Conservation (phyloP, 2,888 invertebrate genomes). For the Hydrotaea cyrtoneurina region DNA sequence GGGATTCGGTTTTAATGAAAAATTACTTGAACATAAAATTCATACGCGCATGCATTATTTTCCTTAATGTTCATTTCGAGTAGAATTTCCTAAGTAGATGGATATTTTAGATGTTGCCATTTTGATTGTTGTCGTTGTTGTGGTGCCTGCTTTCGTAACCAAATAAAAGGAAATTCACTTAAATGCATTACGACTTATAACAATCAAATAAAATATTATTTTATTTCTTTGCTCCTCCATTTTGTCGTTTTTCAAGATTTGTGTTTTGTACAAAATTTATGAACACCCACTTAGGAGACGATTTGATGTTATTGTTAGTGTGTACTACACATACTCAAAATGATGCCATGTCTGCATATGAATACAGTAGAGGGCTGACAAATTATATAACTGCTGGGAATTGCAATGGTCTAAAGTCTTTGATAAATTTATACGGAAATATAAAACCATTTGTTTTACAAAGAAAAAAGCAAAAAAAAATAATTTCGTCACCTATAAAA, state of each 20-base stretch:
- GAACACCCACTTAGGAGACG: constrained; percentile 47
- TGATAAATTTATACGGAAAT: too few relatives aligned
- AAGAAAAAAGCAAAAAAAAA: too few relatives aligned
- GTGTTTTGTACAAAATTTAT: constrained; percentile 53
- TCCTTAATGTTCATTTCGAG: constrained; percentile 49
- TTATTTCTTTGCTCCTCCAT: constrained; percentile 57
- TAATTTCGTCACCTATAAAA: too few relatives aligned
- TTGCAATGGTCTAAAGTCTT: too few relatives aligned
- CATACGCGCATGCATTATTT: neutral
- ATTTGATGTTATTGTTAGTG: constrained; percentile 36
- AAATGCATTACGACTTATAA: constrained; percentile 59
- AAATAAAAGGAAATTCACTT: constrained; percentile 67
- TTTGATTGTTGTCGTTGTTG: neutral
- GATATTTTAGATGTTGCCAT: constrained; percentile 21
- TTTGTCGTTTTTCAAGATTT: constrained; percentile 42
- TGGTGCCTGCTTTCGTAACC: constrained; percentile 40
- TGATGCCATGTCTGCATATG: constrained; percentile 7
- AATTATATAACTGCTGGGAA: too few relatives aligned
- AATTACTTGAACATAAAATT: neutral
- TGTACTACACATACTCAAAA: neutral
- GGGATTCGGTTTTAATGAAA: constrained; percentile 14
- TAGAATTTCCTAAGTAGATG: constrained; percentile 26
- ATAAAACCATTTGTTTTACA: too few relatives aligned
- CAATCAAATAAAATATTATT: constrained; percentile 61
- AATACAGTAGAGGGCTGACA: neutral